Base-by-base conservation (phyloP, 2,888 invertebrate species). In the Helobdella robusta region DNA sequence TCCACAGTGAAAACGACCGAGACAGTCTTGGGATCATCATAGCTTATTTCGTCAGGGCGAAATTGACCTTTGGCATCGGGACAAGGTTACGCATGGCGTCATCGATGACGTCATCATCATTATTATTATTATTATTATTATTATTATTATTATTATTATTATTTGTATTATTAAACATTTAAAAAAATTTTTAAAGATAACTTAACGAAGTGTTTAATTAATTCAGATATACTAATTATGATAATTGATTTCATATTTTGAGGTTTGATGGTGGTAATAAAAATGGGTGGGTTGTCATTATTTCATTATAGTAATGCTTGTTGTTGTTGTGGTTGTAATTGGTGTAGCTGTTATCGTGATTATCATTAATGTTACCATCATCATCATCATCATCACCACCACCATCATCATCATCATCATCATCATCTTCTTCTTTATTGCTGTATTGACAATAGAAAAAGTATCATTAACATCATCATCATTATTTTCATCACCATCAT, bases 41-140 rank as follows among this genome's bases (percentile, higher is more conserved):
- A 46, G 50, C 44, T 44, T 61, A 61, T 50, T 46, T 61, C 48
- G 48, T 61, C 61, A 61, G 44, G 44, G 61, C 61, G n/a, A 61
- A 61, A n/a, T 30, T 61, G n/a, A 48, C 34, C n/a, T 61, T 61
- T 20, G 61, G 61, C 2, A 44, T 61, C 32, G 61, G 61, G 50
- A 61, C 61, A 8, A 61, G 44, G 61, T 61, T 20, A n/a, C n/a
- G n/a, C n/a, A n/a, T n/a, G n/a, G n/a, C n/a, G n/a, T n/a, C n/a
- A n/a, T n/a, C n/a, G n/a, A n/a, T n/a, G n/a, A n/a, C n/a, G n/a
- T n/a, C n/a, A n/a, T n/a, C n/a, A n/a, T n/a, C n/a, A n/a, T n/a
- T n/a, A n/a, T n/a, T n/a, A n/a, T n/a, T n/a, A n/a, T n/a, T n/a
- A n/a, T n/a, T n/a, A n/a, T n/a, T n/a, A 15, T 40, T 40, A 15